phyloP scores from a whole-genome alignment of 2,888 invertebrate genomes.

The Aleiodes alternator region DNA sequence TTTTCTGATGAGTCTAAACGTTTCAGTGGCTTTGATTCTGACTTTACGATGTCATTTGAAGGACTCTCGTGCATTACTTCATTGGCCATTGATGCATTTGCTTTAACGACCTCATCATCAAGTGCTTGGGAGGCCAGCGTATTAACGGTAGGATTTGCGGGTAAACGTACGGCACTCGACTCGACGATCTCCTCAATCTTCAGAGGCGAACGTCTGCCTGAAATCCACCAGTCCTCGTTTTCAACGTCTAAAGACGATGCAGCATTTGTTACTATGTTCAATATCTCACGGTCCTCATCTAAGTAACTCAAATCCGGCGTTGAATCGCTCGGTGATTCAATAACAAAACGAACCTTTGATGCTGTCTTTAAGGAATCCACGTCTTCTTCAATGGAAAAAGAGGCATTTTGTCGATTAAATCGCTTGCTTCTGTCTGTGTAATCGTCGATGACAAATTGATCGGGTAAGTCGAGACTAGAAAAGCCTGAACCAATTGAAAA shows the following conservation, averaged over 20 bases:
- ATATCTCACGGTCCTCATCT: constrained; percentile 47
- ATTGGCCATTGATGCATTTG: background rate
- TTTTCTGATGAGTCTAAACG: too few species aligned
- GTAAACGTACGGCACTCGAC: background rate
- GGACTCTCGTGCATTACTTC: too few species aligned
- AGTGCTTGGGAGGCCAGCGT: background rate
- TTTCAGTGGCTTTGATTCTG: too few species aligned
- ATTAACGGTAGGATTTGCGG: too few species aligned
- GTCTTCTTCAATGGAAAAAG: constrained; percentile 51
- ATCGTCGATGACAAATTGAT: constrained; percentile 67
- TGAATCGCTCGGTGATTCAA: constrained; percentile 63
- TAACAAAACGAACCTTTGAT: constrained; percentile 64
- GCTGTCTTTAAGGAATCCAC: too few species aligned
- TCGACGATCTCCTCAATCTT: constrained; percentile 33
- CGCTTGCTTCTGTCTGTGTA: constrained; percentile 65
- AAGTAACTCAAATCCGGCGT: constrained; percentile 57
- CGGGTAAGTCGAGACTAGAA: constrained; percentile 16
- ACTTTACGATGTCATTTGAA: too few species aligned
- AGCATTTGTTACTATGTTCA: constrained; percentile 37
- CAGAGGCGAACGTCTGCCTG: constrained; percentile 13
- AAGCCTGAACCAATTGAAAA: constrained; percentile 44
- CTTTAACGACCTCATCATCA: background rate
- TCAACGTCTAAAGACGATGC: constrained; percentile 38
- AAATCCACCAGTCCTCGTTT: constrained; percentile 3
- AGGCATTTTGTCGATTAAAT: constrained; percentile 47